Evolutionary conservation across 2,888 invertebrate species (phyloP).

Genomic region (Holacanthella duospinosa): DNA sequence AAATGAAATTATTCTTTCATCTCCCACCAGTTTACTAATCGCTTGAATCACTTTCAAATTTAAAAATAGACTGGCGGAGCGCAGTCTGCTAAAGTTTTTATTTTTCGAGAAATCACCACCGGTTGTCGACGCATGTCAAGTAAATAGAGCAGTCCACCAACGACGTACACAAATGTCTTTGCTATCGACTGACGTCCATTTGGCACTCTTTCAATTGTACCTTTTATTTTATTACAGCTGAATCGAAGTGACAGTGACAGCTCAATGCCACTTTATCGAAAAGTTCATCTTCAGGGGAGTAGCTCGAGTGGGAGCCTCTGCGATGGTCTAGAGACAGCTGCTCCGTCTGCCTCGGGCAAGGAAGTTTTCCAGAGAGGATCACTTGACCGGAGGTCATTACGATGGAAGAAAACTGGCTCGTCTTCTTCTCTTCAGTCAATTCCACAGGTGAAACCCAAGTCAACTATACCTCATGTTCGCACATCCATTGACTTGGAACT

Average conservation of each 20-base stretch:
- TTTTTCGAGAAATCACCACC: neutral
- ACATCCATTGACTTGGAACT: slow-evolving; percentile 86
- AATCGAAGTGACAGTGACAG: slow-evolving; percentile 95
- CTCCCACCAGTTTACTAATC: too few species aligned
- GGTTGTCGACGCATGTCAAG: neutral
- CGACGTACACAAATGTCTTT: too few species aligned
- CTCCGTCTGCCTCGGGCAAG: slow-evolving; percentile 20
- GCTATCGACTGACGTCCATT: neutral
- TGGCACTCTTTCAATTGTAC: neutral
- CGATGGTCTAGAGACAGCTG: slow-evolving; percentile 9
- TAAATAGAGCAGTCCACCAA: neutral
- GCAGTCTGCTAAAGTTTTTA: neutral
- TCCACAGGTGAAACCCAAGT: slow-evolving; percentile 30
- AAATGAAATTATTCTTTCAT: too few species aligned
- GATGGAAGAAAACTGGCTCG: slow-evolving; percentile 50
- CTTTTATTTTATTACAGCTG: slow-evolving; percentile 49
- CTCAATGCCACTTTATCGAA: slow-evolving; percentile 79
- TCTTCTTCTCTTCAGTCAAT: slow-evolving; percentile 16
- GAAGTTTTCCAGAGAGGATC: slow-evolving; percentile 82
- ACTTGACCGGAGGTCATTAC: slow-evolving; percentile 76
- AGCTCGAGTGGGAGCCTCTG: slow-evolving; percentile 17
- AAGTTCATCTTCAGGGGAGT: slow-evolving; percentile 36
- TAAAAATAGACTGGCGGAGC: neutral
- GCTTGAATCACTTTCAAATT: neutral
- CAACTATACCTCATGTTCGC: slow-evolving; percentile 54